phyloP scores from a whole-genome alignment of 35 echinoderm and acorn worm species.

The Strongylocentrotus purpuratus region DNA sequence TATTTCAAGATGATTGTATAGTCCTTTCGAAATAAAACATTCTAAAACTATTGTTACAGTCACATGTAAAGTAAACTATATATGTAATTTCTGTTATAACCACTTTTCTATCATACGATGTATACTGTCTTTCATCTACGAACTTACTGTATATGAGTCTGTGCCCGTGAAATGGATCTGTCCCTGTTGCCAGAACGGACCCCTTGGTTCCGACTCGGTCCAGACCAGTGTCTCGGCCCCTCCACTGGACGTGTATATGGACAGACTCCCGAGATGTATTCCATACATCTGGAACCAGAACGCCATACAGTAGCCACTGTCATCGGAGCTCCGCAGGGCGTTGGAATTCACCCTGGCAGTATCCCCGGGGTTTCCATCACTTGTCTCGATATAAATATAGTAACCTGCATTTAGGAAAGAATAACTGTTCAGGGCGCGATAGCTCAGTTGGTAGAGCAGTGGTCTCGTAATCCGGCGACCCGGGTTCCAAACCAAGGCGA shows the following conservation, averaged over 20 bases:
- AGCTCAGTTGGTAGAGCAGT: too few species aligned
- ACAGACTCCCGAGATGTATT: conserved; percentile 55
- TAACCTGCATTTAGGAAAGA: conserved; percentile 60
- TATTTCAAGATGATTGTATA: too few species aligned
- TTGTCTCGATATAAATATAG: conserved; percentile 76
- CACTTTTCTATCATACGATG: too few species aligned
- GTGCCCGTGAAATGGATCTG: conserved; percentile 47
- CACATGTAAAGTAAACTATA: too few species aligned
- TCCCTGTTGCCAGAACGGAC: conserved; percentile 77
- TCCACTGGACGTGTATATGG: conserved; percentile 61
- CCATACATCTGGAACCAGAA: conserved; percentile 96
- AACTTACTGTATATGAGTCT: conserved; percentile 45
- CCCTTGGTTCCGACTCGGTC: conserved; percentile 65
- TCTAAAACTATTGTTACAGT: too few species aligned
- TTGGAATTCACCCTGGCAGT: conserved; percentile 64
- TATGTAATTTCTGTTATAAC: too few species aligned
- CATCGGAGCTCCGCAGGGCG: not conserved
- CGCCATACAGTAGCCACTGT: conserved; percentile 75
- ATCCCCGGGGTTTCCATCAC: conserved; percentile 35
- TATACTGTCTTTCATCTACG: not conserved
- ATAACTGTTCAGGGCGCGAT: too few species aligned
- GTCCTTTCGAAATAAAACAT: too few species aligned
- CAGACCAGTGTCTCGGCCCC: conserved; percentile 36
- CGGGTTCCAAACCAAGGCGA: too few species aligned
- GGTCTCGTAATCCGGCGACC: too few species aligned